Conservation (phyloP, 2,113 vertebrate genomes). For the Peucedramus taeniatus region DNA sequence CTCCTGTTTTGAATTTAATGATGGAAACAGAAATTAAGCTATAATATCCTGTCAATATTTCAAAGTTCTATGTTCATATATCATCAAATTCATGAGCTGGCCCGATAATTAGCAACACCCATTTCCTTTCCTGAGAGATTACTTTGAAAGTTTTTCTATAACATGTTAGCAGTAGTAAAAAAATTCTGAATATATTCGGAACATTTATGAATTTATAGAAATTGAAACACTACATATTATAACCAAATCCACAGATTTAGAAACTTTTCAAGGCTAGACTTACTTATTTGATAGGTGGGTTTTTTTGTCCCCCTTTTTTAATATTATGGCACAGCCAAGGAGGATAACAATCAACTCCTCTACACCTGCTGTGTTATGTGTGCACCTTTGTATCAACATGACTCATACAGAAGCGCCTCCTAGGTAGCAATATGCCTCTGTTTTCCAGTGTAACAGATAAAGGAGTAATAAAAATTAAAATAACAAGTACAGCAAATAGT, state of each 20-base stretch:
- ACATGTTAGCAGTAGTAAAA: fast-evolving
- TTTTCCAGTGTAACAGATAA: background rate
- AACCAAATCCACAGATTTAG: background rate
- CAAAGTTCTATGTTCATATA: background rate
- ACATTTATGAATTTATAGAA: background rate
- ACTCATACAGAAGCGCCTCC: background rate
- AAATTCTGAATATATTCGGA: background rate
- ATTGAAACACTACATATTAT: background rate
- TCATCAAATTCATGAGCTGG: background rate
- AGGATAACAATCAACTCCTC: background rate
- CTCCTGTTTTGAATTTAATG: background rate
- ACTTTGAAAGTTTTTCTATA: background rate
- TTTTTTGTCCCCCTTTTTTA: background rate
- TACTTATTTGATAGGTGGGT: background rate
- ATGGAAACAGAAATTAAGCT: background rate
- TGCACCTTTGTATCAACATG: background rate
- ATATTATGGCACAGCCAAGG: background rate
- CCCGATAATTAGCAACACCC: background rate
- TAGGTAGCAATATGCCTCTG: background rate
- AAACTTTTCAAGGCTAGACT: background rate
- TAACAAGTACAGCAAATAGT: background rate
- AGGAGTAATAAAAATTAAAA: conserved; percentile 17
- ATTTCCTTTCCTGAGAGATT: background rate
- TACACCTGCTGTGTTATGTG: background rate
- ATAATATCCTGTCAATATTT: background rate